Evolutionary conservation across 2,797 vertebrate genomes (phyloP).

Genomic region (Xenentodon cancila): DNA sequence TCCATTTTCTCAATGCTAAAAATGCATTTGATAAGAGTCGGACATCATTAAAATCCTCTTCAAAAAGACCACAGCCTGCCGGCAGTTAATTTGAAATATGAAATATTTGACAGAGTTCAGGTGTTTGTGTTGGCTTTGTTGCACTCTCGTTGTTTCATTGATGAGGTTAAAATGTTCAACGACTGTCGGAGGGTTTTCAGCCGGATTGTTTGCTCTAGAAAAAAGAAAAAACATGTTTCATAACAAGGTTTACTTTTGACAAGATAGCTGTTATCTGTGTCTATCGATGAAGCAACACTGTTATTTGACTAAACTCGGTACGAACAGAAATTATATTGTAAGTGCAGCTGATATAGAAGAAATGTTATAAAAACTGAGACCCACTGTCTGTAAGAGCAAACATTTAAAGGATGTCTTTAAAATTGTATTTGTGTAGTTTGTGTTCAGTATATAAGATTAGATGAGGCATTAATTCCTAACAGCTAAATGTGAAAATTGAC

Average conservation of each 20-base stretch:
- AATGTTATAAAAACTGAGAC: too few relatives aligned
- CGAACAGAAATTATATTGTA: background rate
- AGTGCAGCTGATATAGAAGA: background rate
- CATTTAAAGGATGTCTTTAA: too few relatives aligned
- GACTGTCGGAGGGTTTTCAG: background rate
- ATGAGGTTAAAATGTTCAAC: background rate
- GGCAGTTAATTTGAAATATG: conserved; percentile 8
- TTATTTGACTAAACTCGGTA: background rate
- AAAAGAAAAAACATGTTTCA: background rate
- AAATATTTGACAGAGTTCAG: conserved; percentile 3
- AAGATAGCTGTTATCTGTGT: background rate
- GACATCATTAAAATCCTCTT: conserved; percentile 21
- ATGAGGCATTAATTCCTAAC: too few relatives aligned
- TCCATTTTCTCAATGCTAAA: conserved; percentile 16
- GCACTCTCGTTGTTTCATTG: conserved; percentile 3
- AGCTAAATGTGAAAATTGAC: too few relatives aligned
- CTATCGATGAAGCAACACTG: background rate
- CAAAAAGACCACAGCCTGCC: conserved; percentile 1
- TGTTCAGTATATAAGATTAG: too few relatives aligned
- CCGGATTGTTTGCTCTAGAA: background rate
- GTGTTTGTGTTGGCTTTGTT: conserved; percentile 6
- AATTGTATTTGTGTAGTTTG: too few relatives aligned
- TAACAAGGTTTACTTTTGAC: background rate
- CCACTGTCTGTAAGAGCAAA: too few relatives aligned
- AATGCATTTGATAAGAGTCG: conserved; percentile 26